phyloP scores from a whole-genome alignment of 2,797 vertebrate species.

The Meriones psammophilus region DNA sequence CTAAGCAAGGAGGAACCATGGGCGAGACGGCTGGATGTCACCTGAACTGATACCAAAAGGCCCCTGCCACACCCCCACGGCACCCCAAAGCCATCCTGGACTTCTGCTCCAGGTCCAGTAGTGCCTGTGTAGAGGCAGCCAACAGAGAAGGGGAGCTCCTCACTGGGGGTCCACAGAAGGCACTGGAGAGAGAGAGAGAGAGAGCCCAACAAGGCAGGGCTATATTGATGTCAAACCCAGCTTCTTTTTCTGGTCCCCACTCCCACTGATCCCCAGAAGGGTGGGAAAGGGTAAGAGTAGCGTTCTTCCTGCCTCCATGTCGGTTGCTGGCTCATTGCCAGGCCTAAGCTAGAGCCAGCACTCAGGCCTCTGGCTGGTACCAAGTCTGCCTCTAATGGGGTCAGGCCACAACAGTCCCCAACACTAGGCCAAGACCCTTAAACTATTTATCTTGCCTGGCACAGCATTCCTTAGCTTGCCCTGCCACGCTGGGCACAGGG shows the following conservation, averaged over 20 bases:
- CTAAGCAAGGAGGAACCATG: not conserved
- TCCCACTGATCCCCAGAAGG: not conserved
- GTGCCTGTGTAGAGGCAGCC: not conserved
- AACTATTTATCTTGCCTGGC: not conserved
- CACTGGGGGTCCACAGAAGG: no score
- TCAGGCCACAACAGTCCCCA: not conserved
- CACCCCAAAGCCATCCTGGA: not conserved
- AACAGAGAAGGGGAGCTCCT: not conserved
- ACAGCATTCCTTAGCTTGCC: not conserved
- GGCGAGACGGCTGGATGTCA: not conserved
- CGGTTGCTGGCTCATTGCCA: accelerated
- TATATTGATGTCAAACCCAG: not conserved
- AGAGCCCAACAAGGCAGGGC: no score
- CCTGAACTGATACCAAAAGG: not conserved
- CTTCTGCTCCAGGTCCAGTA: not conserved
- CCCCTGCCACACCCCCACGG: not conserved
- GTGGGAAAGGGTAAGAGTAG: not conserved
- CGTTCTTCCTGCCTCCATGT: not conserved
- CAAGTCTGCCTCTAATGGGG: not conserved
- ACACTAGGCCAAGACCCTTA: not conserved
- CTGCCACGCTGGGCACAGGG: not conserved
- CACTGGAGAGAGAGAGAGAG: no score
- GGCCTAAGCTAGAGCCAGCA: not conserved
- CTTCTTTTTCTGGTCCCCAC: not conserved
- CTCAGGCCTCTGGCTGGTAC: slow-evolving; percentile 9